phyloP scores from a whole-genome alignment of 2,888 invertebrate genomes.

The Coleophora deauratella region DNA sequence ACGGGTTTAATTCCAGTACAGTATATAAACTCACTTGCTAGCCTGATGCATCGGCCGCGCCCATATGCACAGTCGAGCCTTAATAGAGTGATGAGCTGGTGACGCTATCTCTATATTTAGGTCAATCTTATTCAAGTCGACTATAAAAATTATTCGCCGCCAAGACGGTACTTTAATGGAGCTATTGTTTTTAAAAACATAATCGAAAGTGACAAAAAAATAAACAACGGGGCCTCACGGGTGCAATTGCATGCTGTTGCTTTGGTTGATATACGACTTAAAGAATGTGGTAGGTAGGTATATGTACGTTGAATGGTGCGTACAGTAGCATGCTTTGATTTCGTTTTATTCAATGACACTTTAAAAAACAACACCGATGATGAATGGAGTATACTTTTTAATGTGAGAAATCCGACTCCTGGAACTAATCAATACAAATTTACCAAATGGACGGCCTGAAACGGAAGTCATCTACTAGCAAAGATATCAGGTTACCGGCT shows the following conservation, averaged over 20 bases:
- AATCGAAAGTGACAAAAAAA: conserved; percentile 4
- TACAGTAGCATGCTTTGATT: too few species aligned
- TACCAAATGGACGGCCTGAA: conserved; percentile 26
- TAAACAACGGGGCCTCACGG: conserved; percentile 4
- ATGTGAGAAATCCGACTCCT: background rate
- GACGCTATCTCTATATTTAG: conserved; percentile 60
- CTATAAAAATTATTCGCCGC: conserved; percentile 45
- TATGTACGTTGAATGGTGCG: too few species aligned
- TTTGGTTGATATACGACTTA: too few species aligned
- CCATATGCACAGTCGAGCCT: conserved; percentile 24
- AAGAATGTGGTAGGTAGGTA: too few species aligned
- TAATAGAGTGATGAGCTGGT: conserved; percentile 41
- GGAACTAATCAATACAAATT: conserved; percentile 32
- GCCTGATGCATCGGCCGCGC: conserved; percentile 40
- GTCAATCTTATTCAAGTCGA: conserved; percentile 53
- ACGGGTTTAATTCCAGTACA: too few species aligned
- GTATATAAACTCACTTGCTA: too few species aligned
- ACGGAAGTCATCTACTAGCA: conserved; percentile 17
- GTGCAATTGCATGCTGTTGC: too few species aligned
- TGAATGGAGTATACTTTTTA: background rate
- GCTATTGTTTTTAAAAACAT: conserved; percentile 2
- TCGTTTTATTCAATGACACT: background rate
- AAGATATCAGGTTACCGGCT: conserved; percentile 3
- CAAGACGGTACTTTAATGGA: conserved; percentile 17
- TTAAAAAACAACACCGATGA: background rate